phyloP scores from a whole-genome alignment of 2,888 invertebrate genomes.

The Sesia apiformis region DNA sequence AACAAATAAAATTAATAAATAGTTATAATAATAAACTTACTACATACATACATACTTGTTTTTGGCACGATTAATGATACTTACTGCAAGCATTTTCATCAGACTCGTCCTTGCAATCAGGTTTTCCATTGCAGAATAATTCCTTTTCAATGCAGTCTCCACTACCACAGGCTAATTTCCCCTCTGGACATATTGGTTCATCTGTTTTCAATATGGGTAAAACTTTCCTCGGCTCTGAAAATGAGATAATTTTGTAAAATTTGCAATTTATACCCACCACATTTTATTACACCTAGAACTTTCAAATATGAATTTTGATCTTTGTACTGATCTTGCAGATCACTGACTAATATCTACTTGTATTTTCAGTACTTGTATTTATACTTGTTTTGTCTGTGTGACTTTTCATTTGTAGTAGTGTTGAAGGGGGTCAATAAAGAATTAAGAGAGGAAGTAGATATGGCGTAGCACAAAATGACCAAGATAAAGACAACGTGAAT shows the following conservation, averaged over 20 bases:
- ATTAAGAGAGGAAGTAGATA: conserved; percentile 29
- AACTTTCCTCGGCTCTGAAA: conserved; percentile 90
- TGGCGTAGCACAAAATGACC: conserved; percentile 29
- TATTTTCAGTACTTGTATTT: too few species aligned
- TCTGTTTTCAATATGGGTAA: conserved; percentile 93
- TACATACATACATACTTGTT: background rate
- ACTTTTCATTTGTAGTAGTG: conserved; percentile 33
- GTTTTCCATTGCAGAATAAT: conserved; percentile 93
- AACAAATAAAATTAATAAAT: background rate
- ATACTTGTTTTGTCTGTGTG: conserved; percentile 25
- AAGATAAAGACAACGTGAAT: background rate
- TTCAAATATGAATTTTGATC: too few species aligned
- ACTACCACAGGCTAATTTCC: conserved; percentile 92
- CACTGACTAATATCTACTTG: too few species aligned
- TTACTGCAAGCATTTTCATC: conserved; percentile 97
- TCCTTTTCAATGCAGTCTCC: conserved; percentile 94
- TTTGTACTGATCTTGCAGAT: too few species aligned
- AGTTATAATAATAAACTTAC: background rate
- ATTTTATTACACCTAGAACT: too few species aligned
- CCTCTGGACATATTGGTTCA: conserved; percentile 93
- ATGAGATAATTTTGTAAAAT: background rate
- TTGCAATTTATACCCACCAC: too few species aligned
- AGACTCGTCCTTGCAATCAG: conserved; percentile 94
- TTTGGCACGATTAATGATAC: conserved; percentile 44
- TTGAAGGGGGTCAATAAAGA: conserved; percentile 24